These are phyloP conservation scores for Prionace glauca DNA, from an alignment of 2,797 vertebrate species.

Conservation along the genomic window DNA sequence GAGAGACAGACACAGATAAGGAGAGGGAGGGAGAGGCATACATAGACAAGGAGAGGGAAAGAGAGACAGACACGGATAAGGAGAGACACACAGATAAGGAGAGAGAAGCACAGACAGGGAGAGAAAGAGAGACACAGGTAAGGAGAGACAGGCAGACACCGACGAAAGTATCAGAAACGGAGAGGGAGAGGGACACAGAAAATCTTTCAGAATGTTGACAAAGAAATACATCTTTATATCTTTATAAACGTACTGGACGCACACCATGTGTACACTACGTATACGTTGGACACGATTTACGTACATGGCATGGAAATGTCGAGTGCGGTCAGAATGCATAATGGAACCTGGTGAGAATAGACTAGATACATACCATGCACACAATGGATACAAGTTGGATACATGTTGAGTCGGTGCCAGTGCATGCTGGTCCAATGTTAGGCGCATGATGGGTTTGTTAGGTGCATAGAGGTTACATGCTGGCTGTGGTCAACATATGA, in stretches of 20 bases:
- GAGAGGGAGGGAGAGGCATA: too few species aligned
- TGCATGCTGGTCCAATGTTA: background rate
- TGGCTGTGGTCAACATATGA: background rate
- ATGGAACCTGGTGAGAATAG: background rate
- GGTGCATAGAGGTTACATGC: background rate
- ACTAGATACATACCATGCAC: background rate
- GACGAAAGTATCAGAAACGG: too few species aligned
- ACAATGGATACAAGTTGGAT: background rate
- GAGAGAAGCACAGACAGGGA: background rate
- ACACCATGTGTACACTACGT: background rate
- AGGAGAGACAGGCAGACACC: too few species aligned
- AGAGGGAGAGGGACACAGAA: background rate
- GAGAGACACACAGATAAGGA: too few species aligned
- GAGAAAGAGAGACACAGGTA: background rate
- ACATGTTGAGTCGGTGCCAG: background rate
- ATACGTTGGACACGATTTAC: background rate
- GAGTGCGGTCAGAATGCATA: background rate
- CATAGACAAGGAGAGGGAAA: background rate
- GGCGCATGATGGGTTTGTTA: background rate
- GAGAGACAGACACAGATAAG: too few species aligned
- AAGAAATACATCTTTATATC: background rate
- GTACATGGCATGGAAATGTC: background rate
- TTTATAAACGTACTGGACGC: background rate
- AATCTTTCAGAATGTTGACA: background rate
- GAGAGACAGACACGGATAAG: too few species aligned